Evolutionary conservation across 2,888 invertebrate species (phyloP), one percentile per base, ranked within the genome.

Genomic region (Lydus trimaculatus): DNA sequence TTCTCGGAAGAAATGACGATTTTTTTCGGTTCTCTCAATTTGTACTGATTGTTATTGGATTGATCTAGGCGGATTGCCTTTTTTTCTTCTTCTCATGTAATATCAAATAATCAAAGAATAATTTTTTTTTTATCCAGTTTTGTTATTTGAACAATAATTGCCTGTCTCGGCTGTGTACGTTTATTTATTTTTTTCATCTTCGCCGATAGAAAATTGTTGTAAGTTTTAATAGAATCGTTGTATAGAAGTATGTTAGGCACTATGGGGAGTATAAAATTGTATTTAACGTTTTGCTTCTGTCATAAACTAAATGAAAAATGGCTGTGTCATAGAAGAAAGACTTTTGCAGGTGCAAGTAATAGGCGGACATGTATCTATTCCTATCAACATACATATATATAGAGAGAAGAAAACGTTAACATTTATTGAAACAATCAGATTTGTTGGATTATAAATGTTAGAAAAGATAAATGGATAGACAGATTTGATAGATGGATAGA

Each of bases 181-280:
- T n/a, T n/a, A n/a, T n/a, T n/a, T n/a, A n/a, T 39, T 25, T 20
- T 65, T 65, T n/a, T 65, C 31, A 56, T 59, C 28, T 64, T 52
- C 61, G 64, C 64, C 52, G 61, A 61, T 61, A 70, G 63, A 69
- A 69, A 69, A 69, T 61, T 61, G 64, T 70, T 70, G 70, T 66
- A 64, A 65, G 61, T 64, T 63, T 73, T 77, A 77, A 76, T 75
- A 75, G 76, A 76, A 72, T 73, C 70, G 75, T 75, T 75, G 75
- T 73, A 69, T 71, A 67, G 67, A 70, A 61, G 71, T 72, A 73
- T 75, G 75, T 76, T 68, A 64, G 65, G 63, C 77, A 56, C 77
- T 61, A 65, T 75, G 72, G 77, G 77, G 77, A 75, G 77, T 72
- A 56, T 13, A 56, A 74, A 73, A 77, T n/a, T 77, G 75, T 75